Base-by-base conservation (phyloP, 2,113 vertebrate genomes). In the Urocitellus parryii region DNA sequence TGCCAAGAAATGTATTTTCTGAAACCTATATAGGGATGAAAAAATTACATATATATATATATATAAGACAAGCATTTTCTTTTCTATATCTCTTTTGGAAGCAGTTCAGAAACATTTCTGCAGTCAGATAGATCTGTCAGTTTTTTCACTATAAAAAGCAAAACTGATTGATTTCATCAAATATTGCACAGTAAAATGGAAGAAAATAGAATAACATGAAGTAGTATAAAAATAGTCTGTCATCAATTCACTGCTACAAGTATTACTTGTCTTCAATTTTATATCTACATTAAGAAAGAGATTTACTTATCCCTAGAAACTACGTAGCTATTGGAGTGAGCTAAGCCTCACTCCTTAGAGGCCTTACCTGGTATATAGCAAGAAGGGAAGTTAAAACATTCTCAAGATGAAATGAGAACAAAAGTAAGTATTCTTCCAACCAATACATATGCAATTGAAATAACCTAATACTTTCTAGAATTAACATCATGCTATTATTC, bases 81-180 rank as follows among this genome's bases (percentile, higher is more conserved):
- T 92, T 80, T 86, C 14, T 85, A 4, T 91, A 58, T 72, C 25
- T 84, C 32, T 53, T 92, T 96, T 94, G 74, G 67, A 95, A 92
- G 58, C 77, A 90, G 45, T 88, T 97, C 88, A 97, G n/a, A 95
- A 92, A 45, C n/a, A 74, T 81, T 96, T 94, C 72, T 95, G 45
- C 3, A 88, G 48, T 27, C 94, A 96, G 78, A 90, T 90, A 72
- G 17, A 73, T 95, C 56, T 94, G 77, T 90, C 61, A 91, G 29
- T 81, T 88, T 95, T 34, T 96, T 63, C 70, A 39, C 53, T 90
- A 72, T 94, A 68, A 88, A 96, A 96, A 78, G 20, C 6, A 65
- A 94, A 92, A 74, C 39, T 88, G 74, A 77, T 95, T 53, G 20
- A 90, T 96, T 95, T 96, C 56, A 84, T 5, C 24, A 93, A 93